Conservation (phyloP, 2,888 invertebrate species). For the Caenorhabditis sinica region DNA sequence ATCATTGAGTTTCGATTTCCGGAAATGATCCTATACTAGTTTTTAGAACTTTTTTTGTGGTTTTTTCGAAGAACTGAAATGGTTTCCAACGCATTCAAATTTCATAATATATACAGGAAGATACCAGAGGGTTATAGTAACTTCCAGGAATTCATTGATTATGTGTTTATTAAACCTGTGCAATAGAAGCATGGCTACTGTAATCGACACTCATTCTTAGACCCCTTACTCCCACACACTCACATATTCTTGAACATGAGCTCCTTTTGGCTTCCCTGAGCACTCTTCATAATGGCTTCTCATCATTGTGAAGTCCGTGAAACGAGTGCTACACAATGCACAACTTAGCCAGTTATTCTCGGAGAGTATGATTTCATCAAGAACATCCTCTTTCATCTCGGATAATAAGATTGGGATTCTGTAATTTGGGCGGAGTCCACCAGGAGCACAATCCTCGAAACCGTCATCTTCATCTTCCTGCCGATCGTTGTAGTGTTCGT, state of each 20-base stretch:
- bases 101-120: no score
- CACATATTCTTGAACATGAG: constrained; percentile 22
- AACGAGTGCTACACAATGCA: constrained; percentile 18
- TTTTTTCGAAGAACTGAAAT: no score
- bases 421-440: constrained; percentile 48
- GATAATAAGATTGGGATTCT: constrained; percentile 38
- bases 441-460: constrained; percentile 38
- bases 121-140: no score
- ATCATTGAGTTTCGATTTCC: no score
- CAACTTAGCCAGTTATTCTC: constrained; percentile 15
- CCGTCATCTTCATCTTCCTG: constrained; percentile 34
- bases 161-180: no score
- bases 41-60: no score
- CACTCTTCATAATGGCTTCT: constrained; percentile 20
- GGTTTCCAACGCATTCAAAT: no score
- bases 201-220: no score
- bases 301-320: constrained; percentile 4
- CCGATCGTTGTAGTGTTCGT: neutral
- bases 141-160: no score
- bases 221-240: neutral
- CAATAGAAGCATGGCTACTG: no score
- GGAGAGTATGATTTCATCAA: constrained; percentile 17
- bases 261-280: constrained; percentile 10
- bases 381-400: constrained; percentile 32
- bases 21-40: no score